Evolutionary conservation across 2,797 vertebrate species (phyloP), one percentile per base, ranked within the genome.

Genomic region (Labeo calbasu): DNA sequence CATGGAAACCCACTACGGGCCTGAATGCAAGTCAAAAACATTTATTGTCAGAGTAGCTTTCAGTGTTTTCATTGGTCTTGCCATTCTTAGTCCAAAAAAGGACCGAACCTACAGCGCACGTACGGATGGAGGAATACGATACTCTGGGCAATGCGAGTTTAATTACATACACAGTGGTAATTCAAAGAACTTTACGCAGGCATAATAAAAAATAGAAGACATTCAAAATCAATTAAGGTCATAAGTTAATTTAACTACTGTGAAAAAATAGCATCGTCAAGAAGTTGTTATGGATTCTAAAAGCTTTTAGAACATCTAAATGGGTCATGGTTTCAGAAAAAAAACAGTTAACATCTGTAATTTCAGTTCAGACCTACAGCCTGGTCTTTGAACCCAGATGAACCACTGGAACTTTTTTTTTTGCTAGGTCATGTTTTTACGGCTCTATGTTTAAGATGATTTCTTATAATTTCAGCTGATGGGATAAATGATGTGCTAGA

Each of bases 361-460:
- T 48, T 65, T 82, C n/a, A 59, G 7, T 69, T 76, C 25, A 77
- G 76, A 76, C 25, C 90, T 93, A 88, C 82, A 90, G 83, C 86
- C 87, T 86, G 87, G 89, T 91, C 90, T 92, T 91, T 92, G 89
- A 90, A 88, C 89, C 10, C 36, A 5, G 51, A 76, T 59, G 32
- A 77, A n/a, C 32, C 11, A 53, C 17, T 53, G 50, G 25, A 69
- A 73, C 7, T 69, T n/a, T 1, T 7, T 48, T 17, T 28, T 61
- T 61, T 63, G 57, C 25, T 12, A 3, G 2, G 50, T 73, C 25
- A 53, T n/a, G 32, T 36, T 36, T 75, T 21, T 8, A 75, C 4
- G 17, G 19, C 21, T 53, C 12, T 40, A 15, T 55, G 19, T 57
- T 59, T 40, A 43, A 59, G 36, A 77, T 73, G 4, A 23, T 59